Conservation (phyloP, 2,888 invertebrate genomes). For the Siphonodentalium dalli region DNA sequence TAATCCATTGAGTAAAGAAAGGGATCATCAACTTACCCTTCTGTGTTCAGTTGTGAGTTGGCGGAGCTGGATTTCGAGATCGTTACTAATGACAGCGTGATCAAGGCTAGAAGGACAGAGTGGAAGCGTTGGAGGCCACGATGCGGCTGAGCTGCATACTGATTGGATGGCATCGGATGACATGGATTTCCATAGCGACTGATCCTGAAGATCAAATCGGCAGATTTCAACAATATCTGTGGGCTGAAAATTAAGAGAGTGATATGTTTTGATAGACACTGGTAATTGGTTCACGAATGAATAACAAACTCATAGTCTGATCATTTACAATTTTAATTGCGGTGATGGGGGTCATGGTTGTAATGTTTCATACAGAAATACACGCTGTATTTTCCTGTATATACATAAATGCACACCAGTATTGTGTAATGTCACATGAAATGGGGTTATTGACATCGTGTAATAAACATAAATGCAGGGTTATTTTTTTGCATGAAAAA, state of each 20-base stretch:
- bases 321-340: no score
- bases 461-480: no score
- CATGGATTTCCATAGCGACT: slow-evolving; percentile 64
- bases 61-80: slow-evolving; percentile 62
- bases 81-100: slow-evolving; percentile 54
- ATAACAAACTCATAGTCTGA: no score
- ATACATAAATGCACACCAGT: no score
- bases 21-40: slow-evolving; percentile 46
- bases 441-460: no score
- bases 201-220: slow-evolving; percentile 58
- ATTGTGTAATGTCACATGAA: no score
- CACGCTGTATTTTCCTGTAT: no score
- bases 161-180: slow-evolving; percentile 61
- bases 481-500: no score
- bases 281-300: no score
- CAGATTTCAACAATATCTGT: slow-evolving; percentile 60
- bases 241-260: slow-evolving; percentile 41
- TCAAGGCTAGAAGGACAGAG: slow-evolving; percentile 52
- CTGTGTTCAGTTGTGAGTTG: slow-evolving; percentile 56
- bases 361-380: no score
- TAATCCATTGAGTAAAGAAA: no score
- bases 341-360: no score
- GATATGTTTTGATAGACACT: not conserved
- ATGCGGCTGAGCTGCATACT: slow-evolving; percentile 46
- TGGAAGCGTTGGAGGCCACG: slow-evolving; percentile 57